phyloP scores from a whole-genome alignment of 2,113 vertebrate species.

The Oncorhynchus masou region DNA sequence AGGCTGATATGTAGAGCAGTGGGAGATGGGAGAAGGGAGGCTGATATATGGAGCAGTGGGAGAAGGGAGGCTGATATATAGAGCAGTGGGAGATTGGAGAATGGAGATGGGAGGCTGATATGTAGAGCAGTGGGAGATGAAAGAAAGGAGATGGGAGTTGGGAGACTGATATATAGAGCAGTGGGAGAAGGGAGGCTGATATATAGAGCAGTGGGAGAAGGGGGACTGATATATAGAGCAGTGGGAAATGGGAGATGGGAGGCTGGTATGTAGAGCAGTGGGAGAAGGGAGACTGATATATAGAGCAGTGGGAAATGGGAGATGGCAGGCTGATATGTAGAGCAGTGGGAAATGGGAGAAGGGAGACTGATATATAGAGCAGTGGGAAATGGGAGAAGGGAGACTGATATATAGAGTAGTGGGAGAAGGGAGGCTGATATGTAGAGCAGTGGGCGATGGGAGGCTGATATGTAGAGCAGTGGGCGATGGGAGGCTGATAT shows the following conservation, averaged over 20 bases:
- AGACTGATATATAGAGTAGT: not conserved
- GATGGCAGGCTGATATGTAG: not conserved
- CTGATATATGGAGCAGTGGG: not conserved
- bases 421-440: not conserved
- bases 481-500: not conserved
- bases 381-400: no score
- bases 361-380: constrained; percentile 2
- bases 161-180: not conserved
- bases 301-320: no score
- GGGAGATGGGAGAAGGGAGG: constrained; percentile 20
- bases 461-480: not conserved
- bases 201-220: not conserved
- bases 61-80: constrained; percentile 15
- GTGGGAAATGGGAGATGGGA: constrained; percentile 17
- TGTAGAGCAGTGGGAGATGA: not conserved
- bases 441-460: not conserved
- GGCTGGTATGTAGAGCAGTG: not conserved
- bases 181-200: not conserved
- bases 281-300: constrained; percentile 6
- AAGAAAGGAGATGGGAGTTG: no score
- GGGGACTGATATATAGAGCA: not conserved
- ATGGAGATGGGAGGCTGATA: constrained; percentile 1
- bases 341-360: not conserved
- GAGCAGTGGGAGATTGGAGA: no score
- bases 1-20: not conserved